Conservation (phyloP, 1,140 invertebrate species). For the Cotesia vestalis region DNA sequence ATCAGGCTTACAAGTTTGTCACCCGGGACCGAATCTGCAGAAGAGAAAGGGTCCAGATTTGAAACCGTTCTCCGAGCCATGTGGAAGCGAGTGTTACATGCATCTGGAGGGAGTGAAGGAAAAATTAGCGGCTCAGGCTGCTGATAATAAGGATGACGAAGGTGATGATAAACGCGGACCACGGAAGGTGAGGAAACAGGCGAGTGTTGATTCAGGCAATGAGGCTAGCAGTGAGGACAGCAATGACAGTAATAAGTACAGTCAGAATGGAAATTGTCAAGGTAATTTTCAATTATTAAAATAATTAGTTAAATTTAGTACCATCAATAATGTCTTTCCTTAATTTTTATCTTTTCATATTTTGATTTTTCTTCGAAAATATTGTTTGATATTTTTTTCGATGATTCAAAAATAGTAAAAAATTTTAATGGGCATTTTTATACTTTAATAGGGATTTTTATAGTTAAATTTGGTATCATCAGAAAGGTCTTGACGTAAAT, state of each 20-base stretch:
- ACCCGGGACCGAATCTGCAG: slow-evolving; percentile 88
- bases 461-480: no score
- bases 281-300: no score
- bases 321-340: no score
- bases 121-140: slow-evolving; percentile 77
- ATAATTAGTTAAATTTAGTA: no score
- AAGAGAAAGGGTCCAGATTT: slow-evolving; percentile 90
- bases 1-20: slow-evolving; percentile 82
- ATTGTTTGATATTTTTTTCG: no score
- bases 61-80: slow-evolving; percentile 86
- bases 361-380: no score
- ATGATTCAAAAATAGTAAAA: no score
- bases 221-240: slow-evolving; percentile 93
- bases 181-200: slow-evolving; percentile 73
- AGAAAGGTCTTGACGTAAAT: no score
- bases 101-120: slow-evolving; percentile 86
- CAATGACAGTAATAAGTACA: slow-evolving; percentile 82
- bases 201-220: slow-evolving; percentile 86
- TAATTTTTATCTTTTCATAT: no score
- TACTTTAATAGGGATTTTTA: no score
- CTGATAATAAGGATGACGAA: slow-evolving; percentile 68
- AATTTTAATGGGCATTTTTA: no score
- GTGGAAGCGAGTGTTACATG: slow-evolving; percentile 89
- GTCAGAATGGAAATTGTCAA: slow-evolving; percentile 62
- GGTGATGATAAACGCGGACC: slow-evolving; percentile 67